A percentile compares a stretch with the other conserved stretches of the same genome.
Evolutionary conservation across 2,888 invertebrate species (phyloP).

Genomic region (Hylaea fasciaria): DNA sequence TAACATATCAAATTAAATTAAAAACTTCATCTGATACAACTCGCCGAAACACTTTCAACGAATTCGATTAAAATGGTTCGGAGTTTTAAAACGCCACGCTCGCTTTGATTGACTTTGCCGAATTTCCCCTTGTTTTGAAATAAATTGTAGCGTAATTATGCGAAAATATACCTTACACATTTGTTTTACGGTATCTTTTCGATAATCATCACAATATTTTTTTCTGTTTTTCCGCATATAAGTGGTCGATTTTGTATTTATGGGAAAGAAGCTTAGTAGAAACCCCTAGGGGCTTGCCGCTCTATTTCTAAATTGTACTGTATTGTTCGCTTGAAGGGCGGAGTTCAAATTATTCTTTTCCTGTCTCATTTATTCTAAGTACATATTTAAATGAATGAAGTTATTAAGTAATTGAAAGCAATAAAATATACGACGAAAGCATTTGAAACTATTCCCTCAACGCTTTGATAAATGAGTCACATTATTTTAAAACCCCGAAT

Average conservation of each 20-base stretch:
- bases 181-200: slow-evolving; percentile 48
- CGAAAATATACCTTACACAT: slow-evolving; percentile 43
- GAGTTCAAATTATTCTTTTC: slow-evolving; percentile 58
- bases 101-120: slow-evolving; percentile 61
- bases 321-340: slow-evolving; percentile 60
- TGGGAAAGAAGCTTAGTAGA: slow-evolving; percentile 65
- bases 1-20: slow-evolving; percentile 18
- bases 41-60: slow-evolving; percentile 39
- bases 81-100: slow-evolving; percentile 48
- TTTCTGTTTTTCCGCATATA: slow-evolving; percentile 58
- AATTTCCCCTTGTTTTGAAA: slow-evolving; percentile 62
- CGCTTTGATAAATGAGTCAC: slow-evolving; percentile 73
- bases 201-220: slow-evolving; percentile 36
- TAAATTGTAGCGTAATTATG: slow-evolving; percentile 40
- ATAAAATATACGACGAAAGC: slow-evolving; percentile 68
- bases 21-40: slow-evolving; percentile 24
- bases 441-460: slow-evolving; percentile 60
- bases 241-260: slow-evolving; percentile 74
- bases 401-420: slow-evolving; percentile 70
- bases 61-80: slow-evolving; percentile 47
- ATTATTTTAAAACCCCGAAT: slow-evolving; percentile 67
- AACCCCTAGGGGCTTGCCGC: slow-evolving; percentile 63
- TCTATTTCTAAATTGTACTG: slow-evolving; percentile 69
- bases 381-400: slow-evolving; percentile 57
- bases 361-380: slow-evolving; percentile 61